Conservation (phyloP, 2,888 invertebrate species). For the Pyrgus malvae region DNA sequence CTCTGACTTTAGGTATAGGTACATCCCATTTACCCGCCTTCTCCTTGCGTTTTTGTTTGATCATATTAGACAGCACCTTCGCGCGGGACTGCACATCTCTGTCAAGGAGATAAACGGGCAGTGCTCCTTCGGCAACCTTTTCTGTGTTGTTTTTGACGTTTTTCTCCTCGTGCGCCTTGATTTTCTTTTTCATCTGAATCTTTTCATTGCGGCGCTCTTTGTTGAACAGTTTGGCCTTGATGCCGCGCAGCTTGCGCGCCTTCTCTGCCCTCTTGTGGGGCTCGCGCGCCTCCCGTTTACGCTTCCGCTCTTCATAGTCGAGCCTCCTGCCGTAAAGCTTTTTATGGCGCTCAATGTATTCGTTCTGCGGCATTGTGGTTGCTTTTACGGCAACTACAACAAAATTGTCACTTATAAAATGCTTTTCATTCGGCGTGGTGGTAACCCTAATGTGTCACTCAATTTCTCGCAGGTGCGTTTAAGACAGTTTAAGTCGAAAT, state of each 20-base stretch:
- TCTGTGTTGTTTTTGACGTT: constrained; percentile 93
- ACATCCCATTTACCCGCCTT: constrained; percentile 99
- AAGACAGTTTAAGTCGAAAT: too few relatives aligned
- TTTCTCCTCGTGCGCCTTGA: constrained; percentile 98
- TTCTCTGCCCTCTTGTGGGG: constrained; percentile 95
- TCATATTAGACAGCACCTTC: constrained; percentile 98
- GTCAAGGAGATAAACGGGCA: constrained; percentile 98
- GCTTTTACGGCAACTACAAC: constrained; percentile 80
- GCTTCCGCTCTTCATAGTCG: constrained; percentile 98
- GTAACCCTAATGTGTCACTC: constrained; percentile 42
- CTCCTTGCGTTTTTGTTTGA: constrained; percentile 99
- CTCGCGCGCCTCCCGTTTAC: constrained; percentile 97
- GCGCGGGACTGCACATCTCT: constrained; percentile 96
- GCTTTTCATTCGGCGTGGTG: constrained; percentile 30
- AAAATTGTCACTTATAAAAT: constrained; percentile 64
- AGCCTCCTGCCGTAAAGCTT: constrained; percentile 97
- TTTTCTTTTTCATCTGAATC: constrained; percentile 99
- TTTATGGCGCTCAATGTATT: constrained; percentile 98
- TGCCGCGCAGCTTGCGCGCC: constrained; percentile 95
- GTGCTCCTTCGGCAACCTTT: constrained; percentile 93
- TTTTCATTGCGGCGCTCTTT: constrained; percentile 98
- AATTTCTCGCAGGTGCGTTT: too few relatives aligned
- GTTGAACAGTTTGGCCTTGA: constrained; percentile 98
- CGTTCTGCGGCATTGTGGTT: constrained; percentile 97
- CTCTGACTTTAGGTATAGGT: constrained; percentile 98